These are phyloP conservation scores for Tor tambroides DNA, from an alignment of 2,113 vertebrate species.

Conservation along the genomic window DNA sequence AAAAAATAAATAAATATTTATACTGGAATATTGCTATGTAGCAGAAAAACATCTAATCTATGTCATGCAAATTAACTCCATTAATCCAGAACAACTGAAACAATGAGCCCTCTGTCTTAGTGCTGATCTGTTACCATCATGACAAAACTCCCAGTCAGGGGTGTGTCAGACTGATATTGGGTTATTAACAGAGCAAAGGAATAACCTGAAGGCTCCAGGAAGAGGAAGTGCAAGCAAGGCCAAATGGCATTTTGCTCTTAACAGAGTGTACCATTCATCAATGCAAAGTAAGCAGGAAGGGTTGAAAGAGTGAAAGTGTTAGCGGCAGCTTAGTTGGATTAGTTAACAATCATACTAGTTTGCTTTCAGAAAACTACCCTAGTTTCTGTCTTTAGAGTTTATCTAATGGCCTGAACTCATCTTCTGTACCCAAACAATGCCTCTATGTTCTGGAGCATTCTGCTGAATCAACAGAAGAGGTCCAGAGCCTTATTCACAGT, in stretches of 20 bases:
- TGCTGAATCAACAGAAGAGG: constrained; percentile 8
- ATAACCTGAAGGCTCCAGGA: neutral
- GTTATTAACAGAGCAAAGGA: neutral
- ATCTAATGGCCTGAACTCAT: neutral
- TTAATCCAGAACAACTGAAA: no score
- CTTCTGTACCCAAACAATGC: constrained; percentile 27
- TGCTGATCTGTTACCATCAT: no score
- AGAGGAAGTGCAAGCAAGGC: neutral
- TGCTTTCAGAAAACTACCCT: constrained; percentile 1
- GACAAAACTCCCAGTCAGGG: no score
- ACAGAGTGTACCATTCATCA: neutral
- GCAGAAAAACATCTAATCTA: no score
- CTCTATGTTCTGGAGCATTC: constrained; percentile 30
- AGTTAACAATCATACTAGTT: no score
- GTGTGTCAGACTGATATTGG: no score
- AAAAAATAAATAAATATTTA: no score
- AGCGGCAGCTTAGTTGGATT: no score
- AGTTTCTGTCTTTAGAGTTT: constrained; percentile 10
- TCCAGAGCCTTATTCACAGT: neutral
- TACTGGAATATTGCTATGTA: no score
- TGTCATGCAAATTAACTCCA: no score
- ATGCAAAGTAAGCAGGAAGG: constrained; percentile 9
- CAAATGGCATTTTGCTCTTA: neutral
- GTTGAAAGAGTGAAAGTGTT: neutral
- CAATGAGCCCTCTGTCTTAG: no score